These are phyloP conservation scores for Diarsia dahlii DNA, from an alignment of 2,888 invertebrate genomes.

Conservation along the genomic window DNA sequence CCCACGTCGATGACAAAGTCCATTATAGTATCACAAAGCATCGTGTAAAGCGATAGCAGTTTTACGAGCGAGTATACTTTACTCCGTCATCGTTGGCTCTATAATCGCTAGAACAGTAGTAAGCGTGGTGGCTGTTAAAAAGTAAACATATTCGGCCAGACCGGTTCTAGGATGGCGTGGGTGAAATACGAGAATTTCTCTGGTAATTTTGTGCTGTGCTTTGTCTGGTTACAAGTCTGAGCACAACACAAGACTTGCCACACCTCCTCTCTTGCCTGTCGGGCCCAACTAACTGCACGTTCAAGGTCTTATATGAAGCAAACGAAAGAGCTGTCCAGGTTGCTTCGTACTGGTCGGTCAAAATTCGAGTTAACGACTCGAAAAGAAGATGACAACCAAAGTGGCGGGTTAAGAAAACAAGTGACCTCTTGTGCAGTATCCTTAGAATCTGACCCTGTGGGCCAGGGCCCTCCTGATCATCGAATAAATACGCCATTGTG, in stretches of 20 bases:
- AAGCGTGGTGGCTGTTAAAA: constrained; percentile 57
- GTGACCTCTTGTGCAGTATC: background rate
- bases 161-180: constrained; percentile 39
- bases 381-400: background rate
- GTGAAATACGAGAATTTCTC: constrained; percentile 31
- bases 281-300: too few species aligned
- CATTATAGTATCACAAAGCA: constrained; percentile 61
- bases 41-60: constrained; percentile 55
- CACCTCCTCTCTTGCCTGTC: too few species aligned
- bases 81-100: constrained; percentile 61
- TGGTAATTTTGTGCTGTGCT: background rate
- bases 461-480: background rate
- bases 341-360: too few species aligned
- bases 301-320: too few species aligned
- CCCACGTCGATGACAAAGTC: constrained; percentile 66
- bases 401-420: background rate
- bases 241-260: background rate
- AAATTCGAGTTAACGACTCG: too few species aligned
- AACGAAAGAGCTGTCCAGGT: too few species aligned
- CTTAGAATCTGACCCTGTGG: background rate
- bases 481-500: background rate
- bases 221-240: background rate
- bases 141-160: constrained; percentile 64
- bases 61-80: constrained; percentile 63
- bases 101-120: constrained; percentile 65